Percentiles rank a stretch among this genome's conserved stretches.
These are phyloP conservation scores for Plotosus lineatus DNA, from an alignment of 2,113 vertebrate species.

Conservation along the genomic window DNA sequence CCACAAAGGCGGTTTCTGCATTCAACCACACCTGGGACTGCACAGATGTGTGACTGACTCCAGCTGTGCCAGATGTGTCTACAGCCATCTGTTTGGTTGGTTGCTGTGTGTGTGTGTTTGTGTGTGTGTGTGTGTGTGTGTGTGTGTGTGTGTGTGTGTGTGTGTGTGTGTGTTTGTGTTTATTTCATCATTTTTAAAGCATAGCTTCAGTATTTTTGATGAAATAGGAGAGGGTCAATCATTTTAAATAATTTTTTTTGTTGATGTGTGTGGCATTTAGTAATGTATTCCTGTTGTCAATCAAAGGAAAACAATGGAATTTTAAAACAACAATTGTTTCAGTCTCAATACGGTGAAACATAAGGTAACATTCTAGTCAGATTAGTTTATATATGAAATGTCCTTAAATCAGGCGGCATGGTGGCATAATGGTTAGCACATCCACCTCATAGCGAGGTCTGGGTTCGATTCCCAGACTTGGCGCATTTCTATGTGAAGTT, in stretches of 20 bases:
- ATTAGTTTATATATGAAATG: not conserved
- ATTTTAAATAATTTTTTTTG: not conserved
- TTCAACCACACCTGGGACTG: constrained; percentile 58
- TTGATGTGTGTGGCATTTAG: not conserved
- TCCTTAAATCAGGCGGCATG: not conserved
- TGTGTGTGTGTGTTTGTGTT: not conserved
- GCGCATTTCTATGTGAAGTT: no score
- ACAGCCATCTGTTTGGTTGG: constrained; percentile 62
- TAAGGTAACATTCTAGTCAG: not conserved
- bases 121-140: constrained; percentile 21
- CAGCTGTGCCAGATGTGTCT: constrained; percentile 70
- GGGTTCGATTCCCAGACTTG: no score
- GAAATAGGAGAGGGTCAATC: not conserved
- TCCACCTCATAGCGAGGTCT: no score
- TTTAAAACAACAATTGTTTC: not conserved
- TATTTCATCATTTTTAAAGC: not conserved
- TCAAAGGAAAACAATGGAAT: not conserved
- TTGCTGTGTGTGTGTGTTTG: constrained; percentile 18
- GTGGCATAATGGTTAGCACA: no score
- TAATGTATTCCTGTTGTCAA: not conserved
- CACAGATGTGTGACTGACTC: constrained; percentile 68
- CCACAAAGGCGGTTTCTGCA: constrained; percentile 52
- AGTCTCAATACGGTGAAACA: not conserved
- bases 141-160: constrained; percentile 21
- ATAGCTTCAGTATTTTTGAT: not conserved